Conservation (phyloP, 2,113 vertebrate genomes). For the Galeopterus variegatus region DNA sequence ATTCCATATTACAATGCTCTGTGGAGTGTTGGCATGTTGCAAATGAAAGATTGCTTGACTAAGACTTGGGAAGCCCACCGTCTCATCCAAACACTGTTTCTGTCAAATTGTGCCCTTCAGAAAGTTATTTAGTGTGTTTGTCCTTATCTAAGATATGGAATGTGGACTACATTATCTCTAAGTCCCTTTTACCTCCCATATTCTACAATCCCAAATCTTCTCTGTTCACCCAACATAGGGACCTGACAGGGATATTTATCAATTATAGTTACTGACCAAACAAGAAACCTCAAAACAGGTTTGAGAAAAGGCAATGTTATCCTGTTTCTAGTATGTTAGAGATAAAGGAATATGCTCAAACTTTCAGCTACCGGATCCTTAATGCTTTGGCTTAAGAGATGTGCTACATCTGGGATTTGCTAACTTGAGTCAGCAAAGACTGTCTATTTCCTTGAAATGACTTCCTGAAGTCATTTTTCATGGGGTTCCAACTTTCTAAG, state of each 20-base stretch:
- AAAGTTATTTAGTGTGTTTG: neutral
- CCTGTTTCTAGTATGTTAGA: neutral
- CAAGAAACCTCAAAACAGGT: neutral
- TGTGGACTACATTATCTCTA: neutral
- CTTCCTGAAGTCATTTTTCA: slow-evolving; percentile 83
- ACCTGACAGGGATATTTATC: neutral
- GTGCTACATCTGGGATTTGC: slow-evolving; percentile 74
- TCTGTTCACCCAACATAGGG: neutral
- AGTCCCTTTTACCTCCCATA: neutral
- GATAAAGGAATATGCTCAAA: slow-evolving; percentile 48
- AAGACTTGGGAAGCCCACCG: neutral
- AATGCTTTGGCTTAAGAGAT: slow-evolving; percentile 59
- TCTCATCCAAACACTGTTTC: neutral
- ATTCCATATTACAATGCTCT: neutral
- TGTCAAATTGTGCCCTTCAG: neutral
- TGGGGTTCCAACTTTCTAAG: slow-evolving; percentile 75
- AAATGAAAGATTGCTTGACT: neutral
- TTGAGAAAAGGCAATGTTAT: slow-evolving; percentile 16
- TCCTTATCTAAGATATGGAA: neutral
- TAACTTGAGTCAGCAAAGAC: slow-evolving; percentile 78
- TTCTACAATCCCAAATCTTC: neutral
- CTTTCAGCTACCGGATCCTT: slow-evolving; percentile 54
- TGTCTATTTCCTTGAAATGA: slow-evolving; percentile 79
- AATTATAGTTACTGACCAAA: neutral
- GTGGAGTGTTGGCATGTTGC: neutral